phyloP scores from a whole-genome alignment of 2,797 vertebrate species.

The Enteromius afrohamiltoni region DNA sequence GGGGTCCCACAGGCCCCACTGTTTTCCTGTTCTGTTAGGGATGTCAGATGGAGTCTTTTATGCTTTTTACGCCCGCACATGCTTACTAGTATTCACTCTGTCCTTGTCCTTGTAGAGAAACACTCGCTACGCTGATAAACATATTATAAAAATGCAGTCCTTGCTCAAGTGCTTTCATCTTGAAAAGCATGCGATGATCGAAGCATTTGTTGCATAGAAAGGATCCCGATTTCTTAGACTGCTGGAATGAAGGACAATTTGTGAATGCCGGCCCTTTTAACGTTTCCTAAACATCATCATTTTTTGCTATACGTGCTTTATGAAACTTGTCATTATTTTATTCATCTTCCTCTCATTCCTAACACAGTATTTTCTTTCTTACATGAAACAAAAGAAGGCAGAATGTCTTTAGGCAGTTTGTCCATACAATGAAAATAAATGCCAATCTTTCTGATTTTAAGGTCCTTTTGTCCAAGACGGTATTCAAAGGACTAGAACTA shows the following conservation, averaged over 20 bases:
- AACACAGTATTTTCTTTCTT: neutral
- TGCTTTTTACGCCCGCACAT: slow-evolving; percentile 24
- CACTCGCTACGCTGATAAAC: slow-evolving; percentile 21
- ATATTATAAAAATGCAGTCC: slow-evolving; percentile 15
- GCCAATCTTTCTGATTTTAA: neutral
- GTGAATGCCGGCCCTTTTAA: neutral
- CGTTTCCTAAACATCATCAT: neutral
- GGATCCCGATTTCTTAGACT: neutral
- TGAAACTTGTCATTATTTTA: neutral
- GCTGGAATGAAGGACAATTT: slow-evolving; percentile 2
- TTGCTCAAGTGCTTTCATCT: slow-evolving; percentile 39
- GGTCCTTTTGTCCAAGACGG: neutral
- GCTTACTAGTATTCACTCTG: slow-evolving; percentile 23
- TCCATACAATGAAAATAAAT: neutral
- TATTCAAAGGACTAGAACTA: neutral
- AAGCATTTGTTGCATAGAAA: neutral
- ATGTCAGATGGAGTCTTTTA: slow-evolving; percentile 65
- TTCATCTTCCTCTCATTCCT: neutral
- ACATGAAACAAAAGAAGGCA: neutral
- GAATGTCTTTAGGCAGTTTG: neutral
- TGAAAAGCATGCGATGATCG: slow-evolving; percentile 11
- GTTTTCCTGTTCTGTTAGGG: slow-evolving; percentile 64
- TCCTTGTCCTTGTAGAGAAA: slow-evolving; percentile 52
- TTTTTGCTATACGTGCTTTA: neutral
- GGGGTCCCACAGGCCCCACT: slow-evolving; percentile 69